A percentile compares a stretch with the other conserved stretches of the same genome.
These are phyloP conservation scores for Leptinotarsa haldemani DNA, from an alignment of 2,888 invertebrate species.

Conservation along the genomic window DNA sequence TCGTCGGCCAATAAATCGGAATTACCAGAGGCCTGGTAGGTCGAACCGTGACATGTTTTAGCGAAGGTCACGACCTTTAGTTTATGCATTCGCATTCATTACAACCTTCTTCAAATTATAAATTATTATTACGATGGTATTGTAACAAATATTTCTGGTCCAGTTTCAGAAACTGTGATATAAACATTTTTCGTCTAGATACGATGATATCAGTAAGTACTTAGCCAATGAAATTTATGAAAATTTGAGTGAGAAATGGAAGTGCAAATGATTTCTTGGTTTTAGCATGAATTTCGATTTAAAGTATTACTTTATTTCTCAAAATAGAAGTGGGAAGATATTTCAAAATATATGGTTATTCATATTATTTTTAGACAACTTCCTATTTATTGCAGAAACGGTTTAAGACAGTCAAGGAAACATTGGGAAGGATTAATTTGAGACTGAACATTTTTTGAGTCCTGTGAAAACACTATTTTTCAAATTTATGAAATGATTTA, in stretches of 20 bases:
- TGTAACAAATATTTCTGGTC: conserved; percentile 22
- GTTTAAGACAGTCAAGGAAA: too few species aligned
- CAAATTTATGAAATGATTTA: too few species aligned
- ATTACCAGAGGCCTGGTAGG: conserved; percentile 71
- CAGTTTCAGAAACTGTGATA: conserved; percentile 27
- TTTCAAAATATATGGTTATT: background rate
- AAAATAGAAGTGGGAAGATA: background rate
- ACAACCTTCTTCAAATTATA: conserved; percentile 72
- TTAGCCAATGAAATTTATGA: conserved; percentile 14
- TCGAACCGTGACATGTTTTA: conserved; percentile 72
- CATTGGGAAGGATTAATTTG: too few species aligned
- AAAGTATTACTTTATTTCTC: background rate
- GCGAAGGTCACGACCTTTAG: conserved; percentile 64
- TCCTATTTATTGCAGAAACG: too few species aligned
- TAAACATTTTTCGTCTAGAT: conserved; percentile 13
- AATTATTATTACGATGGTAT: conserved; percentile 23
- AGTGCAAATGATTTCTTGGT: conserved; percentile 1
- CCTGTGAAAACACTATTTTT: too few species aligned
- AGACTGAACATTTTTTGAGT: too few species aligned
- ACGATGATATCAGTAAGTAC: conserved; percentile 6
- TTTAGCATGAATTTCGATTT: background rate
- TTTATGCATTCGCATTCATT: conserved; percentile 71
- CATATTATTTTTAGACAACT: background rate
- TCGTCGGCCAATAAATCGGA: conserved; percentile 73
- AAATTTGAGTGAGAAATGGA: conserved; percentile 10